Evolutionary conservation across 2,888 invertebrate species (phyloP).

Genomic region (Ditylenchus weischeri): DNA sequence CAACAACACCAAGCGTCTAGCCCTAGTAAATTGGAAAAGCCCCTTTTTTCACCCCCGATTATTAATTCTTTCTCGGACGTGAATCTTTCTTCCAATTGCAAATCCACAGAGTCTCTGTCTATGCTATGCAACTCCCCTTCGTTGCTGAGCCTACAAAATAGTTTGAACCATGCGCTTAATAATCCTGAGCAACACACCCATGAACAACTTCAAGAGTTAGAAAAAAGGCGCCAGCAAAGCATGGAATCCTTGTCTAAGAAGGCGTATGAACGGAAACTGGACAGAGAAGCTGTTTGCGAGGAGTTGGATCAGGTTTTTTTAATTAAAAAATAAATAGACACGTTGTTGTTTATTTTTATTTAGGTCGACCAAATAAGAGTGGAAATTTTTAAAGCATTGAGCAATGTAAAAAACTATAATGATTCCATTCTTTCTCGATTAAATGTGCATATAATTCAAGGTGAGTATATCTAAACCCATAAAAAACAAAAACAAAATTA

Average conservation of each 20-base stretch:
- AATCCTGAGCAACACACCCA: constrained; percentile 14
- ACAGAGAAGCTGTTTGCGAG: constrained; percentile 11
- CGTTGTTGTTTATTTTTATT: too few relatives aligned
- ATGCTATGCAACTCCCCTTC: constrained; percentile 16
- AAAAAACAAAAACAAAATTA: too few relatives aligned
- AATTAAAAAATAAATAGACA: too few relatives aligned
- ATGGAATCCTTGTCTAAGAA: constrained; percentile 11
- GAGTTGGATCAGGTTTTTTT: neutral
- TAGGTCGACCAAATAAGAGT: constrained; percentile 9
- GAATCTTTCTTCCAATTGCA: too few relatives aligned
- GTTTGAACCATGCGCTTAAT: constrained; percentile 10
- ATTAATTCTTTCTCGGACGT: too few relatives aligned
- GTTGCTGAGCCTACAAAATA: constrained; percentile 11
- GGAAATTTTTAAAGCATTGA: constrained; percentile 7
- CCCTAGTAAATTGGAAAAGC: neutral
- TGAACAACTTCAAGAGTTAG: constrained; percentile 17
- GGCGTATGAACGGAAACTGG: constrained; percentile 1
- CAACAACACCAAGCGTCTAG: neutral
- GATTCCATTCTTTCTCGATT: constrained; percentile 6
- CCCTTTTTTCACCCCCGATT: too few relatives aligned
- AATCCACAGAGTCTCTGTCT: constrained; percentile 8
- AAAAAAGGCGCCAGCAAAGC: constrained; percentile 9
- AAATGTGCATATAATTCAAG: constrained; percentile 12
- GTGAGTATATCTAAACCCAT: neutral
- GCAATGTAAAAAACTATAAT: neutral